These are phyloP conservation scores for Pedionomus torquatus DNA, from an alignment of 2,113 vertebrate species.

Conservation along the genomic window DNA sequence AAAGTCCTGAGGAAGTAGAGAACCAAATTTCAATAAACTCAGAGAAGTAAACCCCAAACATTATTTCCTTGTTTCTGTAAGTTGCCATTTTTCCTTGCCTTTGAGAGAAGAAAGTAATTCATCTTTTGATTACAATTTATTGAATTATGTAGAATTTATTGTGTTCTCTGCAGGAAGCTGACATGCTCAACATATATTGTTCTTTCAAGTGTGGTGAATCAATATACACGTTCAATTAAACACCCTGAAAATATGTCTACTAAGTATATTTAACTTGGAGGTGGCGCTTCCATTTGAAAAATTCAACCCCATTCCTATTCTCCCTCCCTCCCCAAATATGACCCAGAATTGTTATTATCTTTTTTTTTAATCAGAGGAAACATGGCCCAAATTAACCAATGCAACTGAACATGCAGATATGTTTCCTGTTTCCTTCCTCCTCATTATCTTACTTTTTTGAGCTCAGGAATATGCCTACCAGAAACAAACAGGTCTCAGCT, in stretches of 20 bases:
- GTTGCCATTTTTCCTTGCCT: not conserved
- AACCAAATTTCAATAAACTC: not conserved
- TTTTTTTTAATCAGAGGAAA: not conserved
- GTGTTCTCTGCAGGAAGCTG: not conserved
- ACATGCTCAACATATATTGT: not conserved
- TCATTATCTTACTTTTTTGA: not conserved
- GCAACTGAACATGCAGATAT: not conserved
- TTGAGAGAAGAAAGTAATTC: not conserved
- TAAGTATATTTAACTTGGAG: not conserved
- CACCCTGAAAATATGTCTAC: not conserved
- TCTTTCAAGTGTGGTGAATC: not conserved
- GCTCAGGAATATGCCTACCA: conserved; percentile 4
- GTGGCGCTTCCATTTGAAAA: not conserved
- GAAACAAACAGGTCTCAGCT: conserved; percentile 31
- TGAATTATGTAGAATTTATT: not conserved
- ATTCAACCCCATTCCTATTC: not conserved
- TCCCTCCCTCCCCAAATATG: not conserved
- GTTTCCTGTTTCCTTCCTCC: conserved; percentile 43
- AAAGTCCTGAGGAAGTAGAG: not conserved
- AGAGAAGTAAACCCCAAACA: not conserved
- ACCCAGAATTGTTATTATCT: not conserved
- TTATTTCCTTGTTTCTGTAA: not conserved
- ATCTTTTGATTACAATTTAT: not conserved
- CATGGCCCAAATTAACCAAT: conserved; percentile 29
- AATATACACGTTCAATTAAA: not conserved